A percentile compares a stretch with the other conserved stretches of the same genome.
Evolutionary conservation across 2,797 vertebrate genomes (phyloP).

Genomic region (Propithecus deckenii): DNA sequence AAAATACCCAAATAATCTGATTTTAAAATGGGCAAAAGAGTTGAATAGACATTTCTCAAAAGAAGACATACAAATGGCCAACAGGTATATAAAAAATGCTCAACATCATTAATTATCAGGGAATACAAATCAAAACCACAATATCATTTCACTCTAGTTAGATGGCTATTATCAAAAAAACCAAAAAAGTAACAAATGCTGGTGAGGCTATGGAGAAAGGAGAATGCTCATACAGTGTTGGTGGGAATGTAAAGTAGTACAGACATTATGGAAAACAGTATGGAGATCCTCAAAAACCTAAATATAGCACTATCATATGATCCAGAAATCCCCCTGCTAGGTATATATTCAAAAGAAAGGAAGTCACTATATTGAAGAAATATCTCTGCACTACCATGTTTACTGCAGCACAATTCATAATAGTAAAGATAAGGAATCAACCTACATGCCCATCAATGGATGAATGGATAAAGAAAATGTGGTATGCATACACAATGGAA

Average conservation of each 20-base stretch:
- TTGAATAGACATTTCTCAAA: background rate
- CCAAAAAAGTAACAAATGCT: background rate
- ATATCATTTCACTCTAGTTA: background rate
- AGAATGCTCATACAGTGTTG: background rate
- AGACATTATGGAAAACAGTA: background rate
- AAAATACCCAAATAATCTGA: background rate
- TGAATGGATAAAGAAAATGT: background rate
- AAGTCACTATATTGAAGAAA: background rate
- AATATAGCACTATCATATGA: background rate
- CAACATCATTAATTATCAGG: background rate
- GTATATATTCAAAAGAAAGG: background rate
- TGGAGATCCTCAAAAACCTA: background rate
- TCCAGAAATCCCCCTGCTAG: background rate
- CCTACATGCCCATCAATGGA: background rate
- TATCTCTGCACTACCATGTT: too few species aligned
- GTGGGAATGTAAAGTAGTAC: background rate
- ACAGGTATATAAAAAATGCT: background rate
- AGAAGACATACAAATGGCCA: background rate
- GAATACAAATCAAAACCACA: background rate
- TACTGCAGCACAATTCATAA: background rate
- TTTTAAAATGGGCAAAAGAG: background rate
- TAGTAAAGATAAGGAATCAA: background rate
- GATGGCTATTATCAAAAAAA: background rate
- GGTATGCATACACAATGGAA: background rate
- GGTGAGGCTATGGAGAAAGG: background rate